Evolutionary conservation across 2,888 invertebrate species (phyloP), one percentile per base, ranked within the genome.

Genomic region (Lutraria lutraria): DNA sequence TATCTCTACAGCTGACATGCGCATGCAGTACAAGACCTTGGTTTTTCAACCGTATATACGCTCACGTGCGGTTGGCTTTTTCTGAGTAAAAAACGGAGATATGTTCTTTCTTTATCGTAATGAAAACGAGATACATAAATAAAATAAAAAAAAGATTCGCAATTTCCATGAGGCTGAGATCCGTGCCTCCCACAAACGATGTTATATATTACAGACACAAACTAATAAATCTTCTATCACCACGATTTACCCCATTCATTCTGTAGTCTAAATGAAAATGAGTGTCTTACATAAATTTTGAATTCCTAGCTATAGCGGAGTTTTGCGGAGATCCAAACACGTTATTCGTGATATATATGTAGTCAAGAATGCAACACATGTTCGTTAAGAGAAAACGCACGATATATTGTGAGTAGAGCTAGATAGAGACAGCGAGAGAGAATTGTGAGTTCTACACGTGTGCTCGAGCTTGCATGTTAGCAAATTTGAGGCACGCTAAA

Each of bases 191-290:
- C 85, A 85, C 85, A 85, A 13, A 56, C 43, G 15, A 13, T 8
- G 79, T 85, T 56, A 80, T 85, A 54, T 85, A 85, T 79, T 15
- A 56, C n/a, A 15, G 2, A 16, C 4, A 43, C 12, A n/a, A 25
- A 10, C 0, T 31, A n/a, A 80, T 85, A 85, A 85, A 85, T 85
- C 85, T 80, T 13, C 56, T 21, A n/a, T 0, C 29, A 31, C 19
- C 76, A 19, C 34, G 31, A 34, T 76, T 19, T 34, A 15, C 31
- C 76, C 76, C 19, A 79, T 60, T 53, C 63, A 52, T 43, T 85
- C 80, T 85, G 31, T n/a, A 85, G 85, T 80, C 85, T 85, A 85
- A 85, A 85, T 43, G 52, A 15, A 80, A 52, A 79, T 29, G 80
- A 29, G 31, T 13, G 29, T 21, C 34, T 34, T 8, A 85, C 85